Base-by-base conservation (phyloP, 1,140 invertebrate genomes). In the Drosophila busckii region DNA sequence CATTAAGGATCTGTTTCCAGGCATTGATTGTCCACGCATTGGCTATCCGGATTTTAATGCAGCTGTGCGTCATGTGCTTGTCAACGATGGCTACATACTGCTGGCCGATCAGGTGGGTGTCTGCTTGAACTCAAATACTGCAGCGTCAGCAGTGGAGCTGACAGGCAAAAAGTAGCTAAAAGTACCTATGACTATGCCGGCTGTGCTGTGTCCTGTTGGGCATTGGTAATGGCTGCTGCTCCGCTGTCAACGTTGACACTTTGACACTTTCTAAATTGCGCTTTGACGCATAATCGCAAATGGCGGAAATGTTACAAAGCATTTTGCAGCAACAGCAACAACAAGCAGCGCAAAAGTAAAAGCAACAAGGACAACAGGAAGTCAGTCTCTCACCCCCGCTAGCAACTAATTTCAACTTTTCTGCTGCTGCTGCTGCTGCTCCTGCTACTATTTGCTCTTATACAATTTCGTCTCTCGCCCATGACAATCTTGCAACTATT, bases 1-100 rank as follows among this genome's bases (percentile, higher is more conserved):
- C 7, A 96, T 97, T 50, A 91, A 91, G 65, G 96, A 98, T 88
- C 87, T 97, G 26, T 98, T 98, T 88, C 95, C 96, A 0, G 94
- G 94, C 0, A 88, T 97, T 44, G 93, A 97, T 61, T 97, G 94
- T 86, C 94, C 94, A 0, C 89, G 94, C 70, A 92, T 96, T 2
- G 90, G 91, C 1, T 96, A 97, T 88, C 93, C 94, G 0, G 92
- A 95, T 56, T 96, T 97, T 62, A 95, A 94, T 80, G 90, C 91
- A 0, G 93, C 94, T 3, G 93, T 96, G 2, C 91, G 93, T 60
- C 89, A 90, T 38, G 89, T 91, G 0, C 87, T 97, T 1, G 66
- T 88, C 15, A 89, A 91, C 22, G 90, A 93, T 38, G 89, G 90
- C n/a, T 96, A 93, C 67, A 90, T 93, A 16, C 58, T 95, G n/a